Conservation (phyloP, 2,888 invertebrate species). For the Heterodera filipjevi region DNA sequence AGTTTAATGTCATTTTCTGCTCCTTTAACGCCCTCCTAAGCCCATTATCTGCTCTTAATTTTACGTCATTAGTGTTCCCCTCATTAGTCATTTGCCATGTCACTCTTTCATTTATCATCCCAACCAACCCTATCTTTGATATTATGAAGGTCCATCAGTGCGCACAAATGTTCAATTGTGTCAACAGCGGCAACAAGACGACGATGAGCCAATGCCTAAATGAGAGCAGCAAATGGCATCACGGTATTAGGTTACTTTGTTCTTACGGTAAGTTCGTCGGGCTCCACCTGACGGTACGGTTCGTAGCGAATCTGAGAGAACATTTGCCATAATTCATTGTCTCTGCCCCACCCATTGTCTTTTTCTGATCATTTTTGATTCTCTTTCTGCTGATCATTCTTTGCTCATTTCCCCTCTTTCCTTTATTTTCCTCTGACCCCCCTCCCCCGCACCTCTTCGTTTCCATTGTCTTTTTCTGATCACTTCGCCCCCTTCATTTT, state of each 20-base stretch:
- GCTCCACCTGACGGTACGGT: constrained; percentile 54
- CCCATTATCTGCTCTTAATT: too few species aligned
- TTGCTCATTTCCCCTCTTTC: not conserved
- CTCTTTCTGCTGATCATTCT: not conserved
- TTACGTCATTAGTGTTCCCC: not conserved
- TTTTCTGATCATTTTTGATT: not conserved
- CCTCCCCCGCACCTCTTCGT: too few species aligned
- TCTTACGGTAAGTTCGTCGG: constrained; percentile 50
- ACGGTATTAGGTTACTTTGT: not conserved
- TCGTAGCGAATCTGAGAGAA: constrained; percentile 63
- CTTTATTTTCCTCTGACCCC: too few species aligned
- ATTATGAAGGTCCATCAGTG: constrained; percentile 61
- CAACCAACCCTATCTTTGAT: constrained; percentile 56
- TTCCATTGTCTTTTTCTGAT: too few species aligned
- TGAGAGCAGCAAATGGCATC: not conserved
- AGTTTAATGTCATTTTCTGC: not conserved
- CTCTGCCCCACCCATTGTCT: not conserved
- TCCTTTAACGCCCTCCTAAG: too few species aligned
- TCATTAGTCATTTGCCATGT: too few species aligned
- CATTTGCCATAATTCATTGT: too few species aligned
- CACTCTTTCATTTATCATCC: too few species aligned
- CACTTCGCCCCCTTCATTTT: too few species aligned
- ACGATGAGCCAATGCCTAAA: constrained; percentile 54
- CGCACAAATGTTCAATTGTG: constrained; percentile 63
- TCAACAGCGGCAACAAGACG: constrained; percentile 60